Percentiles rank a stretch among this genome's conserved stretches.
phyloP scores from a whole-genome alignment of 2,888 invertebrate species.

The Drosophila kambysellisi region DNA sequence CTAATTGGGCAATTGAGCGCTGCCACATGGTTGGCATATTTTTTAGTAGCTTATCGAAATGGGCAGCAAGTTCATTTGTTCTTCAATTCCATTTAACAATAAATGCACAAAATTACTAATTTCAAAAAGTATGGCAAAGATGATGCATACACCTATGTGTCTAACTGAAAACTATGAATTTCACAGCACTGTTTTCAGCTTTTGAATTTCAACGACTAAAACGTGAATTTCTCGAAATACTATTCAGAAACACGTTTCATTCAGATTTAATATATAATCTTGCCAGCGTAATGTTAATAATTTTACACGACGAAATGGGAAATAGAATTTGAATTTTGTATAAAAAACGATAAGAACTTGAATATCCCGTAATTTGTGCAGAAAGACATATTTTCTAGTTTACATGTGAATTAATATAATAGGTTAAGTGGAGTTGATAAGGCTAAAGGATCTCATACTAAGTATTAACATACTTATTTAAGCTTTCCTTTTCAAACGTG shows the following conservation, averaged over 20 bases:
- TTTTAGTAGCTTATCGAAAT: neutral
- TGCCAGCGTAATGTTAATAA: neutral
- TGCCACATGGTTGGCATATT: slow-evolving; percentile 15
- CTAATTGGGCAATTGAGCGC: neutral
- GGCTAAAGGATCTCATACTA: too few relatives aligned
- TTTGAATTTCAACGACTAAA: slow-evolving; percentile 1
- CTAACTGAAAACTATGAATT: neutral
- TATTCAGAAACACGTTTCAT: neutral
- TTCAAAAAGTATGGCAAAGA: neutral
- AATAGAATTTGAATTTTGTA: too few relatives aligned
- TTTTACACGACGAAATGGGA: too few relatives aligned
- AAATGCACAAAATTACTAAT: neutral
- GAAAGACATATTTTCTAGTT: too few relatives aligned
- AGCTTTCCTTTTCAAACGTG: too few relatives aligned
- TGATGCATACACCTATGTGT: neutral
- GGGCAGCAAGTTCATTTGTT: neutral
- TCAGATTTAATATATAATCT: neutral
- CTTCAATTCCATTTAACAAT: neutral
- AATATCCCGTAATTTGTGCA: too few relatives aligned
- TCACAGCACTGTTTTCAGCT: neutral
- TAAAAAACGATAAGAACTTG: too few relatives aligned
- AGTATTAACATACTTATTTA: too few relatives aligned
- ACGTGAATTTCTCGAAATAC: neutral
- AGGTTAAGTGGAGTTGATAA: too few relatives aligned
- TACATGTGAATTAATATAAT: too few relatives aligned